Evolutionary conservation across 2,797 vertebrate genomes (phyloP), one percentile per base, ranked within the genome.

Genomic region (Glossophaga mutica): DNA sequence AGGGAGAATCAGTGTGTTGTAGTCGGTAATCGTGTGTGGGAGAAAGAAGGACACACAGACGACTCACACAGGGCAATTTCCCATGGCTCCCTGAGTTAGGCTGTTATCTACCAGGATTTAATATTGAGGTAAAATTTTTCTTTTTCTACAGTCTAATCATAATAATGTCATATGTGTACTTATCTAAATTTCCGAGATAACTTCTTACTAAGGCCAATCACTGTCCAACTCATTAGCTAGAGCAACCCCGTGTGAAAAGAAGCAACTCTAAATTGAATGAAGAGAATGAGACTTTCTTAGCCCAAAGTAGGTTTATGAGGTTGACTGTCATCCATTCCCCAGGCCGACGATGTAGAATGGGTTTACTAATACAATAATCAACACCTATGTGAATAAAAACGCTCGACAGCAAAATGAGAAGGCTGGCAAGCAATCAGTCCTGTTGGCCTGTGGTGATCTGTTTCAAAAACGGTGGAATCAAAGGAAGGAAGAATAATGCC

Each of bases 401-500:
- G 95, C 95, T 98, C 76, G 37, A 95, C 86, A 95, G 97, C 74
- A 94, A 96, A 98, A 96, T 46, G 85, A 97, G 97, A 26, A 32
- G 93, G 79, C 65, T 85, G 82, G 84, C 26, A 92, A 96, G 26
- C 74, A 62, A 46, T 32, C 1, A 86, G 82, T 59, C 91, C 57
- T 96, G 92, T 76, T 87, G 94, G 94, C 94, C 81, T 96, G 44
- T 96, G 97, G 97, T 84, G 97, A 97, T 97, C 97, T 97, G 94
- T 95, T 87, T 10, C 55, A 97, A 98, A 97, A 97, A 97, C 0
- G 74, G 77, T 92, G 81, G 96, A 96, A 95, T 96, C 97, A 95
- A 59, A 95, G 95, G 97, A 97, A 98, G 92, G 97, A 97, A 96
- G 95, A 98, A 99, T 99, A 99, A 99, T 99, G 99, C 99, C 99